Evolutionary conservation across 2,797 vertebrate genomes (phyloP).

Genomic region (Rhinichthys osculus): DNA sequence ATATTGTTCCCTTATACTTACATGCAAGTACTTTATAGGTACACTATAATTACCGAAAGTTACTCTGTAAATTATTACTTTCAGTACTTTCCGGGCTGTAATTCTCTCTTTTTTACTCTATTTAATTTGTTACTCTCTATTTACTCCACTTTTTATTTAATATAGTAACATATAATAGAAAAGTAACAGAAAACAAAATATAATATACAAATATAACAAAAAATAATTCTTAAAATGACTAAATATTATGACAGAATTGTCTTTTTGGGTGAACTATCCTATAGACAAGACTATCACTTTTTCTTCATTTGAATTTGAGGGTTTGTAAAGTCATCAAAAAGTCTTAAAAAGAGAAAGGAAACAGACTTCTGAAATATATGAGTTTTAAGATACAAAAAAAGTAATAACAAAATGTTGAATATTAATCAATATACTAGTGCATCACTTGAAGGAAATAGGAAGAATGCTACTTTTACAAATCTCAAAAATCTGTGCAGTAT

Average conservation of each 20-base stretch:
- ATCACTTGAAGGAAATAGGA: neutral
- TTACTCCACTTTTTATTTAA: neutral
- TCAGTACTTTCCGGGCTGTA: too few species aligned
- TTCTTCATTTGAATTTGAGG: neutral
- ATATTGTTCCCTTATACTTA: too few species aligned
- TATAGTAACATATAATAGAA: neutral
- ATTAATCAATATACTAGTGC: neutral
- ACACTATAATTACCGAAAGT: too few species aligned
- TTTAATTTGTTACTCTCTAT: too few species aligned
- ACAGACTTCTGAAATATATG: neutral
- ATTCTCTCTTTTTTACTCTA: too few species aligned
- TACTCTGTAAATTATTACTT: too few species aligned
- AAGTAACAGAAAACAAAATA: neutral
- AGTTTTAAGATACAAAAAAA: neutral
- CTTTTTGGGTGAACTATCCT: neutral
- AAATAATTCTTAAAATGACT: neutral
- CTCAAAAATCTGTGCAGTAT: neutral
- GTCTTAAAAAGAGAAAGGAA: neutral
- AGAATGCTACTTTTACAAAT: neutral
- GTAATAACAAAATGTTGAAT: neutral
- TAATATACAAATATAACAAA: neutral
- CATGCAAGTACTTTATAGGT: too few species aligned
- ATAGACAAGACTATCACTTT: neutral
- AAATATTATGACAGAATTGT: neutral
- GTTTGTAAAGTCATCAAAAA: neutral